Evolutionary conservation across 2,797 vertebrate genomes (phyloP), one percentile per base, ranked within the genome.

Genomic region (Megalops cyprinoides): DNA sequence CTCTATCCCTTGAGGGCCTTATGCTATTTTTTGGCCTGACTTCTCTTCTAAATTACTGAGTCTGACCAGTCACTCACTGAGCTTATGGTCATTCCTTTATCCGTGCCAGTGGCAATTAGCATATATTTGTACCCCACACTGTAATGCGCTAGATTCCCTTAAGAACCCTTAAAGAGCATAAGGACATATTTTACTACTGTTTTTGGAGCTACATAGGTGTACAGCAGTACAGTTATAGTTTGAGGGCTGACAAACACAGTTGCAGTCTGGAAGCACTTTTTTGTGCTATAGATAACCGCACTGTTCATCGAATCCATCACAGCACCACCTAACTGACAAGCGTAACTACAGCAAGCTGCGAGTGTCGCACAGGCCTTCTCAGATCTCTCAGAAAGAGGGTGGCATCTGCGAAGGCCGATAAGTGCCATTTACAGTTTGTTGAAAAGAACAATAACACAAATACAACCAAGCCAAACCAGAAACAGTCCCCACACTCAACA

Each of bases 401-500:
- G 1, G 56, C n/a, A 25, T 58, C 56, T 58, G 23, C 8, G 2
- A 58, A 25, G 1, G 56, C 6, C 8, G 3, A 58, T 53, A 25
- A 25, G 5, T 25, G 3, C 7, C n/a, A 58, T 58, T 25, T 25
- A n/a, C 23, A 58, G 23, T 25, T 23, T 56, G 15, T 5, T 56
- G 20, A 5, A 23, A 23, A 56, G 5, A 56, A 56, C 20, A 5
- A 56, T 3, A 56, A 12, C 5, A 58, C n/a, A 58, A 58, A 58
- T 7, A 58, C 58, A 58, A 25, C n/a, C 20, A 6, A 6, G 6
- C 56, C 56, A 58, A 58, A 58, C 25, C 6, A 74, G 55, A 37
- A 82, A 88, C 89, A 84, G 37, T 48, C 55, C 48, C 31, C 55
- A 18, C 56, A 12, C 46, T 18, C 31, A 12, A 18, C 69, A 67